Evolutionary conservation across 2,113 vertebrate genomes (phyloP), one percentile per base, ranked within the genome.

Genomic region (Forbesichthys papilliferus): DNA sequence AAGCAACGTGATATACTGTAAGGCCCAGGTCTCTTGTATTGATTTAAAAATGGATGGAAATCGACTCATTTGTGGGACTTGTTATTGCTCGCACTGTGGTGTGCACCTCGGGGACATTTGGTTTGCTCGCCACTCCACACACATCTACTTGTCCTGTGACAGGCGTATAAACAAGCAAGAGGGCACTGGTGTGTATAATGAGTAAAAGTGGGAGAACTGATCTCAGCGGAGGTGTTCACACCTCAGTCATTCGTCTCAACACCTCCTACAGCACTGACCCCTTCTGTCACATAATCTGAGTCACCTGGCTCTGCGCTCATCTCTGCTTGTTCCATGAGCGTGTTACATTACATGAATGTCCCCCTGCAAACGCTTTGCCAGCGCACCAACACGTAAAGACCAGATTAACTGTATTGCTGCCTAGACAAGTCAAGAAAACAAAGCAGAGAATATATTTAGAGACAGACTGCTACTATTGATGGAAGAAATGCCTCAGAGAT

Each of bases 231-330:
- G 74, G 66, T 74, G 84, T 87, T 91, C 84, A 80, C 86, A 90
- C 85, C 83, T 86, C 86, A 85, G 79, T 89, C 89, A 83, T 86
- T 88, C 84, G 89, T 84, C 84, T 84, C 76, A 69, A 73, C 71
- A 67, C 86, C 83, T 89, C 88, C 90, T 70, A 91, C 85, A 9
- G 14, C 64, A 11, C 20, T 87, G 88, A 85, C 86, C 84, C 78
- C 84, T 77, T 63, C 71, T 42, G 78, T 88, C 79, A 87, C 88
- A 85, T 81, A 68, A 67, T 77, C 55, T 87, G 78, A 89, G 79
- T 90, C 85, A 88, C 83, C 69, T 82, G 79, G 83, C 79, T 64
- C 46, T 73, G 77, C 78, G 74, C 73, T 71, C 71, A 69, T 75
- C 49, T 60, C 57, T 57, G 33, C 55, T 75, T 62, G 57, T 65